Base-by-base conservation (phyloP, 1,140 invertebrate genomes). In the Dinoponera quadriceps region DNA sequence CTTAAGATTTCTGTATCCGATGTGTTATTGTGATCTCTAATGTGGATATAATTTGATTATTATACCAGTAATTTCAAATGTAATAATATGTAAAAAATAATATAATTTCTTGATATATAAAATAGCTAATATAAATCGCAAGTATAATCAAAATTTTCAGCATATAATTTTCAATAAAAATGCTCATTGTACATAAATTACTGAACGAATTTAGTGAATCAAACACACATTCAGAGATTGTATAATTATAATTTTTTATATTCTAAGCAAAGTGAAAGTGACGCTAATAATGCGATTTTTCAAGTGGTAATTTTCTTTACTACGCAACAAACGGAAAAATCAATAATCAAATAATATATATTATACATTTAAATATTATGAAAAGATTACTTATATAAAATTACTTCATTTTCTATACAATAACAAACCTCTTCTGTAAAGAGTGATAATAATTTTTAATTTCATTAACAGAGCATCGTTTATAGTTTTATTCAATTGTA, bases 71-170 rank as follows among this genome's bases (percentile, higher is more conserved):
- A 73, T 73, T 44, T 44, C 22, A 44, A 20, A 16, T 5, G 16
- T n/a, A 73, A 14, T 2, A 16, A 59, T 44, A 14, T 2, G n/a
- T n/a, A n/a, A 7, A 25, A 33, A 60, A 44, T 44, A 44, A 9
- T 57, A 27, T 60, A 27, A 27, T 59, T 22, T 33, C 33, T 20
- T 7, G 60, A 59, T 11, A n/a, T 60, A 25, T 27, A 27, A 57
- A 59, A 73, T 73, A 55, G 20, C 54, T 5, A 62, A 29, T 59
- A 44, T 44, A 60, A 62, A 0, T 62, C 18, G 54, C 22, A n/a
- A n/a, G 11, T n/a, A 44, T 60, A 48, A 73, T 25, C 25, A 27
- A 20, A 16, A 44, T 65, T 49, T 5, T 62, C 11, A 0, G 16
- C 22, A 22, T 9, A 44, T 62, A 22, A 60, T 29, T 11, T 59